Evolutionary conservation across 2,113 vertebrate genomes (phyloP).

Genomic region (Herpailurus yagouaroundi): DNA sequence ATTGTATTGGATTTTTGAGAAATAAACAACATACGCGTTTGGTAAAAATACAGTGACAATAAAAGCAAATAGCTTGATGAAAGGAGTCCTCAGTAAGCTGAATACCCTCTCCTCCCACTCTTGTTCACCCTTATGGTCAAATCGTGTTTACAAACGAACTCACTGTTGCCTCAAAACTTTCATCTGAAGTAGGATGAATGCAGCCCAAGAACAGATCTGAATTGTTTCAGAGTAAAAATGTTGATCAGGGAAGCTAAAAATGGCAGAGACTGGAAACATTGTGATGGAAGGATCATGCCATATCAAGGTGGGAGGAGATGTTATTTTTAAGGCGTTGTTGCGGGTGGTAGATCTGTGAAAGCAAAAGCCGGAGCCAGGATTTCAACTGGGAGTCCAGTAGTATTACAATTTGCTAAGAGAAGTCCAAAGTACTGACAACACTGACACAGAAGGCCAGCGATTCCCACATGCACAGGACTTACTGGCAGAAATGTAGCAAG

Average conservation of each 20-base stretch:
- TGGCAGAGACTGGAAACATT: neutral
- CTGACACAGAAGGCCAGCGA: neutral
- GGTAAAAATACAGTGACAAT: constrained; percentile 5
- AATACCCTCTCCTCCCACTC: constrained; percentile 16
- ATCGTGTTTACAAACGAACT: neutral
- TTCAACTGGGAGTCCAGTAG: neutral
- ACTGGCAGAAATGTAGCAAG: neutral
- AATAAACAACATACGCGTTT: neutral
- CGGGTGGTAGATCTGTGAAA: neutral
- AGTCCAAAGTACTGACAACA: neutral
- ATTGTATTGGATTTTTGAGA: constrained; percentile 56
- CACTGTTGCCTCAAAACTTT: constrained; percentile 4
- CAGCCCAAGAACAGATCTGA: constrained; percentile 24
- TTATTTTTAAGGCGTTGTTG: constrained; percentile 37
- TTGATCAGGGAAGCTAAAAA: constrained; percentile 43
- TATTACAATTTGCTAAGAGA: neutral
- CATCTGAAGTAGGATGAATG: constrained; percentile 24
- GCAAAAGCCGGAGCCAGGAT: neutral
- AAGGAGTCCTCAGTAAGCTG: neutral
- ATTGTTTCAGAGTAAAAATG: constrained; percentile 58
- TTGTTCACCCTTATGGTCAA: neutral
- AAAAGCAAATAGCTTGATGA: constrained; percentile 18
- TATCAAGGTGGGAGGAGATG: neutral
- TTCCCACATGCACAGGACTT: neutral
- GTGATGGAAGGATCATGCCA: neutral